Evolutionary conservation across 2,113 vertebrate genomes (phyloP), one percentile per base, ranked within the genome.

Genomic region (Ranitomeya imitator): DNA sequence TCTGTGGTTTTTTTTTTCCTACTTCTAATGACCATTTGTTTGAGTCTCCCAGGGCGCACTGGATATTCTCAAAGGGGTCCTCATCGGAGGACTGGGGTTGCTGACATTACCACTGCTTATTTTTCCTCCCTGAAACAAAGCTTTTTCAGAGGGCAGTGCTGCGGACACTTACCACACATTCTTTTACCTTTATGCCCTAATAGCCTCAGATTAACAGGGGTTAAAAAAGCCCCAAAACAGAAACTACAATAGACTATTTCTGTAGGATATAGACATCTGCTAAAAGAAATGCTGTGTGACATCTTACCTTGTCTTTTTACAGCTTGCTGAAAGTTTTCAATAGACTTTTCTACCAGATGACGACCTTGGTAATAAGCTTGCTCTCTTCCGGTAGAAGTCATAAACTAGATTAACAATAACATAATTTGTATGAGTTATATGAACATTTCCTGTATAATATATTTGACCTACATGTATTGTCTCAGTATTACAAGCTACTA

Each of bases 301-400:
- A 85, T 67, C 92, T 94, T 91, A 98, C 97, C 97, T 94, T 97
- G 97, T 79, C 95, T 94, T 90, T 94, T 88, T 85, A 96, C 92
- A 59, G 92, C 89, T 1, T 93, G 89, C 89, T 95, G 97, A 93
- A 94, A 95, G 65, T 96, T 96, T 90, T 97, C 96, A 19, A 90
- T 91, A 88, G 95, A 95, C 73, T 91, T 93, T 45, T 97, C 96
- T 90, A 93, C 95, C 85, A 95, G 92, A 89, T 96, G 96, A 16
- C 93, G 94, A 83, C 95, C 98, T 90, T 99, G 98, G 92, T 99
- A 99, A 92, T 99, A 99, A 4, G 93, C 96, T 93, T 98, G 96
- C 87, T 98, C 96, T 91, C 94, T 96, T 91, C 95, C 95, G 92
- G 91, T 69, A 59, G 87, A 77, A 60, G 45, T 74, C 37, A 67